phyloP scores from a whole-genome alignment of 2,113 vertebrate genomes.

The Oreochromis spilurus region DNA sequence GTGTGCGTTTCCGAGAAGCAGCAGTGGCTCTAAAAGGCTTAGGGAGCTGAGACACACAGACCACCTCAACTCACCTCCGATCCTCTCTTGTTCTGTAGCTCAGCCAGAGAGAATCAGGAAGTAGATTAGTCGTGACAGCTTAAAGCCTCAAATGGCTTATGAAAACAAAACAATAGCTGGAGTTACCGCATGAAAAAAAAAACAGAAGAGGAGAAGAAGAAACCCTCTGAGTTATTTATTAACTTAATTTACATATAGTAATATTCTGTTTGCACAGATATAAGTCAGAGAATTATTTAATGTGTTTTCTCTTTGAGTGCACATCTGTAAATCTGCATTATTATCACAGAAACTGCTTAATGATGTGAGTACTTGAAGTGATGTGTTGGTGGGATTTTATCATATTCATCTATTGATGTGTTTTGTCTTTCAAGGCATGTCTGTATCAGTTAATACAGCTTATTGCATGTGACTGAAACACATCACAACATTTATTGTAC shows the following conservation, averaged over 20 bases:
- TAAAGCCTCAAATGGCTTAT: neutral
- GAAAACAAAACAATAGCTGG: neutral
- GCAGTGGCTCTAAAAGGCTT: constrained; percentile 12
- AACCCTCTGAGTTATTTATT: neutral
- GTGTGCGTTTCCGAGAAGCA: neutral
- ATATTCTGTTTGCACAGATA: neutral
- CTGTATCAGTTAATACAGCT: neutral
- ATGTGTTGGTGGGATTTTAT: neutral
- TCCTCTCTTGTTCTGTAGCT: neutral
- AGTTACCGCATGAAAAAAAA: neutral
- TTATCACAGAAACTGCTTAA: neutral
- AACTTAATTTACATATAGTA: neutral
- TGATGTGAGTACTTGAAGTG: neutral
- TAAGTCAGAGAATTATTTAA: neutral
- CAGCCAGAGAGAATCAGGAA: constrained; percentile 2
- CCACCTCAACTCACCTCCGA: neutral
- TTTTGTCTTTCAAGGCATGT: neutral
- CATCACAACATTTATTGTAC: neutral
- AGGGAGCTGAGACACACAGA: neutral
- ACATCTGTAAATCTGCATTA: neutral
- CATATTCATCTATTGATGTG: neutral
- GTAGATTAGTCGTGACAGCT: constrained; percentile 28
- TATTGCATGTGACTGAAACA: neutral
- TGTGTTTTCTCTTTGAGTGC: neutral
- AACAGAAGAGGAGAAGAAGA: neutral